These are phyloP conservation scores for Cheumatopsyche charites DNA, from an alignment of 1,140 invertebrate genomes.

Conservation along the genomic window DNA sequence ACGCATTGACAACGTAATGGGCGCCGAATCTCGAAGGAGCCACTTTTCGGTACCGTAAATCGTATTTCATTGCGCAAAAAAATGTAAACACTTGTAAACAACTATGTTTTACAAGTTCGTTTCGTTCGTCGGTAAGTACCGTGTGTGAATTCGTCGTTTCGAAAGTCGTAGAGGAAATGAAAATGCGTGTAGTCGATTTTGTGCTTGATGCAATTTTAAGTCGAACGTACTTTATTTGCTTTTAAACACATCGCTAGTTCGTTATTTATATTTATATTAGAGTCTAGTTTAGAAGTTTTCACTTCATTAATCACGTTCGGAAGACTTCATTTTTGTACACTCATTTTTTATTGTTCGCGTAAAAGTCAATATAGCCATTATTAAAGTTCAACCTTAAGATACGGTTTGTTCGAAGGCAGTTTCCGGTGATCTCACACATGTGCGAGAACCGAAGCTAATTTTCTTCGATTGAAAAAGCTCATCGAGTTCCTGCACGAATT, in stretches of 20 bases:
- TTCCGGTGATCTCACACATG: background rate
- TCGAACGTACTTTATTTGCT: background rate
- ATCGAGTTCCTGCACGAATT: background rate
- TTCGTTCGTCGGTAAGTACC: no score
- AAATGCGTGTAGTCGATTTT: background rate
- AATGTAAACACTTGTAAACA: background rate
- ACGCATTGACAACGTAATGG: conserved; percentile 15
- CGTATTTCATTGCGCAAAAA: background rate
- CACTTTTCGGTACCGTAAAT: background rate
- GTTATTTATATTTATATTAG: no score
- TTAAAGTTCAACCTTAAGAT: conserved; percentile 14
- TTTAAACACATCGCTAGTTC: no score
- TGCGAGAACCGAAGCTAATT: conserved; percentile 8
- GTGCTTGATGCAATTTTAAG: background rate
- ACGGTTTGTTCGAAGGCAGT: conserved; percentile 1
- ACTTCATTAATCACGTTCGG: no score
- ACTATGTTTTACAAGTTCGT: no score
- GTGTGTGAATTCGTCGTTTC: no score
- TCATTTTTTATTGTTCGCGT: no score
- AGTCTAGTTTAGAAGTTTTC: background rate
- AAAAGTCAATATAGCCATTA: background rate
- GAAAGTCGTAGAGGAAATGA: no score
- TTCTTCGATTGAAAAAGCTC: conserved; percentile 23
- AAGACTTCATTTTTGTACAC: no score
- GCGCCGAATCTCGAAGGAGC: background rate